These are phyloP conservation scores for Lerista edwardsae DNA, from an alignment of 2,797 vertebrate species.

Conservation along the genomic window DNA sequence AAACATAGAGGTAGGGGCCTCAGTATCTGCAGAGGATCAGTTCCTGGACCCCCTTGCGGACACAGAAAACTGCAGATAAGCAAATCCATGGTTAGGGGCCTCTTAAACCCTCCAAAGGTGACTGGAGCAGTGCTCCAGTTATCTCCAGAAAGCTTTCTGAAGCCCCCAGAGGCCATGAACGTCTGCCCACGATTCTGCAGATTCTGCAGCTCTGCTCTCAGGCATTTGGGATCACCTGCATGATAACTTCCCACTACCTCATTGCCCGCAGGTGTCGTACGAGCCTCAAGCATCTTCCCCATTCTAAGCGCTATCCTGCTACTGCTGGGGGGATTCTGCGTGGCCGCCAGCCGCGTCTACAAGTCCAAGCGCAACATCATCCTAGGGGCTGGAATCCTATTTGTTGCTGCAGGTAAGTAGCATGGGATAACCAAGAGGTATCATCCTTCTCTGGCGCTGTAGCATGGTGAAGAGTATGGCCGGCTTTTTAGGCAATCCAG, in stretches of 20 bases:
- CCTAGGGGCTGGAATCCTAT: slow-evolving; percentile 91
- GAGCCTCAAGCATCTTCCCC: slow-evolving; percentile 96
- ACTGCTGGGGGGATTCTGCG: slow-evolving; percentile 92
- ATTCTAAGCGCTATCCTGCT: slow-evolving; percentile 94
- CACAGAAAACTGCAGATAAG: too few species aligned
- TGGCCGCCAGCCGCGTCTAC: slow-evolving; percentile 93
- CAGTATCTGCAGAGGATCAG: too few species aligned
- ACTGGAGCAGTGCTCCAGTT: too few species aligned
- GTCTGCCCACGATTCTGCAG: neutral
- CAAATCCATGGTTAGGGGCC: too few species aligned
- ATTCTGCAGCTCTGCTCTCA: neutral
- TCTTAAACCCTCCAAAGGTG: too few species aligned
- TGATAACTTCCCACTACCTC: neutral
- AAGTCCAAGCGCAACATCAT: slow-evolving; percentile 93
- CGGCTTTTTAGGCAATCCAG: neutral
- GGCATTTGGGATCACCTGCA: neutral
- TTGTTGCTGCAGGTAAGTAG: slow-evolving; percentile 90
- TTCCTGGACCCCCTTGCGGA: too few species aligned
- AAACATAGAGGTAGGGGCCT: too few species aligned
- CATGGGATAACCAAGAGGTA: neutral
- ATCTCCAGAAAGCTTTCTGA: too few species aligned
- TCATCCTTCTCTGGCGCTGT: neutral
- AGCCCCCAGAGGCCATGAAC: too few species aligned
- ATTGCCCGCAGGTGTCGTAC: slow-evolving; percentile 84
- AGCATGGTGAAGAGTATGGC: too few species aligned